These are phyloP conservation scores for Colletes latitarsis DNA, from an alignment of 1,140 invertebrate species.

Conservation along the genomic window DNA sequence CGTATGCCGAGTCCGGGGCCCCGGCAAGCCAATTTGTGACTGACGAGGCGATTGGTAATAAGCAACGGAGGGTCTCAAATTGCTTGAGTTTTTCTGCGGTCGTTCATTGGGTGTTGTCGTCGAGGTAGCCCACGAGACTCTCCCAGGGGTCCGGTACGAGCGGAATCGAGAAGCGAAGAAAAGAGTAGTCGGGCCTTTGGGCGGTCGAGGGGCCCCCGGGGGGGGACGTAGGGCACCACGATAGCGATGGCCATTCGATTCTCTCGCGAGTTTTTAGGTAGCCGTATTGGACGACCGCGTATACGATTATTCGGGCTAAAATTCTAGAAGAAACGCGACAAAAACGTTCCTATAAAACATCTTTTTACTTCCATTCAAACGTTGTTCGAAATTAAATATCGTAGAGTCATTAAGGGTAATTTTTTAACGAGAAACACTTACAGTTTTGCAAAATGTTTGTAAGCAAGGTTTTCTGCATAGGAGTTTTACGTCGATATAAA, in stretches of 20 bases:
- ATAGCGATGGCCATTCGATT: conserved; percentile 26
- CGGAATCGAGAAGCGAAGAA: conserved; percentile 39
- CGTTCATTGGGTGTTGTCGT: conserved; percentile 77
- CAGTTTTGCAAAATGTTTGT: too few relatives aligned
- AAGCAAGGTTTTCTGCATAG: too few relatives aligned
- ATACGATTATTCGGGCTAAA: not conserved
- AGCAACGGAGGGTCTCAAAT: conserved; percentile 76
- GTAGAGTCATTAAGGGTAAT: too few relatives aligned
- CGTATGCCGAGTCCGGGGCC: conserved; percentile 43
- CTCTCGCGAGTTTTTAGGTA: not conserved
- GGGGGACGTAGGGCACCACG: conserved; percentile 36
- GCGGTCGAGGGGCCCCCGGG: not conserved
- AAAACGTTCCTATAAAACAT: too few relatives aligned
- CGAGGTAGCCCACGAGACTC: conserved; percentile 61
- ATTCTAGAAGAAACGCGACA: too few relatives aligned
- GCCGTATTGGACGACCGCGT: not conserved
- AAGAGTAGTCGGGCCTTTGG: conserved; percentile 27
- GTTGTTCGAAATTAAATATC: too few relatives aligned
- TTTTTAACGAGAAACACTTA: too few relatives aligned
- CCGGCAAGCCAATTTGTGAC: conserved; percentile 80
- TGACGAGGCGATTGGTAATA: conserved; percentile 80
- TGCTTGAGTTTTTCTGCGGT: conserved; percentile 78
- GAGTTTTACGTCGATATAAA: too few relatives aligned
- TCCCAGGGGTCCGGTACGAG: conserved; percentile 46
- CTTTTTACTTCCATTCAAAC: too few relatives aligned